A percentile compares a stretch with the other conserved stretches of the same genome.
These are phyloP conservation scores for Zenarchopterus dispar DNA, from an alignment of 2,797 vertebrate species.

Conservation along the genomic window DNA sequence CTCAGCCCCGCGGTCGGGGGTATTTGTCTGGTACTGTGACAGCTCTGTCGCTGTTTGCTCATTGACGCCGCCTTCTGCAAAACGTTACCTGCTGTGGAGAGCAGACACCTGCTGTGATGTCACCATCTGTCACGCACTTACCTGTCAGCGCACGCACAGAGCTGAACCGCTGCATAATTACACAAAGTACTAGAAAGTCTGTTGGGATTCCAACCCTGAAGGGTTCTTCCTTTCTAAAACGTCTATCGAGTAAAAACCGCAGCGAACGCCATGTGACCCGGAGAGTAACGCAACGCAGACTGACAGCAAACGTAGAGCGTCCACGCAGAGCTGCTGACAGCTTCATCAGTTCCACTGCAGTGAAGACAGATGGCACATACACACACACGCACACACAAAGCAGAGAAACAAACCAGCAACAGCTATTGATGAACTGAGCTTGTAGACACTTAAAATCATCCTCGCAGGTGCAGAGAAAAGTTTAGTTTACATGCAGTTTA, in stretches of 20 bases:
- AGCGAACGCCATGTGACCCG: not conserved
- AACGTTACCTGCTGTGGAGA: conserved; percentile 58
- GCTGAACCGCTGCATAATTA: conserved; percentile 19
- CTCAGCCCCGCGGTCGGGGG: not conserved
- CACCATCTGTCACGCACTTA: conserved; percentile 72
- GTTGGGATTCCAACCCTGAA: not conserved
- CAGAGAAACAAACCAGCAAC: too few relatives aligned
- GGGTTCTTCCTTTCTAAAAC: not conserved
- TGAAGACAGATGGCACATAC: conserved; percentile 66
- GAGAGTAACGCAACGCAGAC: not conserved
- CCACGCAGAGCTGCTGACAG: conserved; percentile 55
- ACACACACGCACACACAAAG: conserved; percentile 17
- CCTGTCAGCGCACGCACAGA: conserved; percentile 50
- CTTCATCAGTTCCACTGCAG: conserved; percentile 62
- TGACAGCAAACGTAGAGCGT: not conserved
- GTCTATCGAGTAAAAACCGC: not conserved
- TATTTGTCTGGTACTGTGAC: not conserved
- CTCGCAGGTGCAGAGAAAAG: too few relatives aligned
- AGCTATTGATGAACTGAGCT: too few relatives aligned
- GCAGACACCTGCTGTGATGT: conserved; percentile 73
- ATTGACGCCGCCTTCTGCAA: conserved; percentile 33
- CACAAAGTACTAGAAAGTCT: not conserved
- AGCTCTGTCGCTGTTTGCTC: conserved; percentile 26
- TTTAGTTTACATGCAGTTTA: too few relatives aligned
- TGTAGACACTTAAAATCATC: too few relatives aligned